Base-by-base conservation (phyloP, 30 jellyfish, hydroid and myxozoan genomes). In the Cassiopea andromeda region DNA sequence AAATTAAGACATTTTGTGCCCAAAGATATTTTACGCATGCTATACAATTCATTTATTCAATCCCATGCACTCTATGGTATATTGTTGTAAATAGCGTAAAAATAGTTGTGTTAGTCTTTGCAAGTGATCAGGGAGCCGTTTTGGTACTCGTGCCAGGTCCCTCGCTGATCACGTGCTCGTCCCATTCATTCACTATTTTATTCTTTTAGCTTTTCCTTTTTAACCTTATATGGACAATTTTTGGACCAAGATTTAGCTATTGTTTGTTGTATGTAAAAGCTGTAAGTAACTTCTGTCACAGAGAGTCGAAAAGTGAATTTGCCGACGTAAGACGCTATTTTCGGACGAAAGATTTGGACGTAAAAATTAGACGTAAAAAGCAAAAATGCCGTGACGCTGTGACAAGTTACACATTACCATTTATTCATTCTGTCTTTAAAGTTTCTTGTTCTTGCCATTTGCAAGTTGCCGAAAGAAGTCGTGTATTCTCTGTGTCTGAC, bases 51-150 rank as follows among this genome's bases (percentile, higher is more conserved):
- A 46, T 84, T 84, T 38, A 84, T 72, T 69, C 78, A 84, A 72
- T 84, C 77, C 17, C 92, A 84, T 57, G 85, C 69, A 69, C 78
- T 69, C 48, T 69, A 84, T 70, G 79, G 92, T 43, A 69, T 84
- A 27, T 27, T 54, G 64, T 54, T 54, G 64, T 54, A 54, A 54
- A 0, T 54, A 54, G 64, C 64, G 64, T 54, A 54, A 54, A 6
- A 54, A 54, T 54, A 54, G 64, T 3, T 54, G 0, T 54, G 64
- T 54, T 54, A 54, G 64, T 54, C 7, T 10, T 6, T 54, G 64
- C 64, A 54, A 0, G 64, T 54, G 64, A 54, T 54, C 64, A 54
- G 64, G 64, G 64, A 54, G 64, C 64, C 64, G 0, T 54, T 54
- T 54, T 54, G 64, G 64, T 54, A 54, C 64, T 54, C 12, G 64